Evolutionary conservation across 2,888 invertebrate species (phyloP), one percentile per base, ranked within the genome.

Genomic region (Callimorpha dominula): DNA sequence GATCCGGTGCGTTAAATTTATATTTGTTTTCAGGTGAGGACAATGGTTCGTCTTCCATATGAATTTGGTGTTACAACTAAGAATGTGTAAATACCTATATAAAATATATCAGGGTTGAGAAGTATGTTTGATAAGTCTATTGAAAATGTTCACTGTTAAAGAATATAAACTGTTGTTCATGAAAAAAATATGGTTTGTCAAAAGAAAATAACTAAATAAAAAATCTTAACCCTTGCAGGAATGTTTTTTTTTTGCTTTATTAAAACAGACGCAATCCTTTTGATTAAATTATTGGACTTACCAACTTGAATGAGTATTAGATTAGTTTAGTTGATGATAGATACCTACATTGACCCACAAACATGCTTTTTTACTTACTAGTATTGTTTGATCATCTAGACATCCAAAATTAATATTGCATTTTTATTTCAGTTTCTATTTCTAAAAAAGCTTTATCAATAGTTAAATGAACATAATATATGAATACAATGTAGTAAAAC

Each of bases 171-270:
- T 14, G 1, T 15, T 20, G 14, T 14, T 46, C 40, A 6, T 14
- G 31, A 46, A 31, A 4, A 17, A 20, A 7, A 46, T 57, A 15
- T 46, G 46, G 12, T 46, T 68, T 60, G 17, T 68, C 46, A 9
- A 68, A 60, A 57, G 67, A 20, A 68, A 60, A 57, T 68, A 46
- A 31, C 9, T 1, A 60, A 68, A 68, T 68, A 68, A 49, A 68
- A 20, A 4, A 12, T 67, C 31, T 40, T 42, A 67, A 60, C 60
- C 15, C 14, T 31, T 60, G 60, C 65, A 69, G 60, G 49, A 68
- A 46, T 65, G 46, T 57, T 72, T 57, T 57, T 72, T 57, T 57
- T 57, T 65, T 69, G 66, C 52, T 62, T 70, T 64, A 74, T 65
- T 57, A 40, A 70, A 63, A 42, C 54, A 67, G 42, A 67, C 54